Percentiles rank a stretch among this genome's conserved stretches.
Evolutionary conservation across 2,797 vertebrate species (phyloP).

Genomic region (Microhierax caerulescens): DNA sequence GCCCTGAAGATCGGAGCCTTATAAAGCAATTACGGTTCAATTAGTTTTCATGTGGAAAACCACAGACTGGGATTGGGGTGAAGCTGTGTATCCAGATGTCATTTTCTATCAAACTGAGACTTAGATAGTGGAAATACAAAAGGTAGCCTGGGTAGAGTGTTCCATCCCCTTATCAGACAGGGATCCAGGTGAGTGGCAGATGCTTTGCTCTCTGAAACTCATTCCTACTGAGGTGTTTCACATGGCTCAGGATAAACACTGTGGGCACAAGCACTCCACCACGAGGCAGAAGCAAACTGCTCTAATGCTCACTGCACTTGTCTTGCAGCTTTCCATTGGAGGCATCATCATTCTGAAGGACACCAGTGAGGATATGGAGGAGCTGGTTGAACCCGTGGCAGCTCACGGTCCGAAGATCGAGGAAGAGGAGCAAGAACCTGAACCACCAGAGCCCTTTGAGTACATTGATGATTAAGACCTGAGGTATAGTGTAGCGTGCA

Average conservation of each 20-base stretch:
- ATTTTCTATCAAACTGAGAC: not conserved
- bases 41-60: slow-evolving; percentile 10
- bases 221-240: not conserved
- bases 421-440: slow-evolving; percentile 97
- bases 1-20: not conserved
- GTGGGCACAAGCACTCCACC: not conserved
- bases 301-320: not conserved
- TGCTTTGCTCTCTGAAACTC: not conserved
- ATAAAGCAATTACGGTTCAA: slow-evolving; percentile 18
- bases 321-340: slow-evolving; percentile 88
- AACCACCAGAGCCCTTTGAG: slow-evolving; percentile 96
- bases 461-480: slow-evolving; percentile 91
- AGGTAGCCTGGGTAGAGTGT: not conserved
- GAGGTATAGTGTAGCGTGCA: slow-evolving; percentile 17
- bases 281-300: not conserved
- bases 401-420: slow-evolving; percentile 97
- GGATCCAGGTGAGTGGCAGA: not conserved
- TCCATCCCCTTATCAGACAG: not conserved
- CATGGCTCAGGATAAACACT: not conserved
- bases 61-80: not conserved
- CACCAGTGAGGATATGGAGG: slow-evolving; percentile 94
- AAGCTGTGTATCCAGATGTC: not conserved
- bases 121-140: not conserved
- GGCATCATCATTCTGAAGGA: slow-evolving; percentile 98
- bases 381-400: slow-evolving; percentile 95